phyloP scores from a whole-genome alignment of 2,888 invertebrate species.

The Megamerina dolium region DNA sequence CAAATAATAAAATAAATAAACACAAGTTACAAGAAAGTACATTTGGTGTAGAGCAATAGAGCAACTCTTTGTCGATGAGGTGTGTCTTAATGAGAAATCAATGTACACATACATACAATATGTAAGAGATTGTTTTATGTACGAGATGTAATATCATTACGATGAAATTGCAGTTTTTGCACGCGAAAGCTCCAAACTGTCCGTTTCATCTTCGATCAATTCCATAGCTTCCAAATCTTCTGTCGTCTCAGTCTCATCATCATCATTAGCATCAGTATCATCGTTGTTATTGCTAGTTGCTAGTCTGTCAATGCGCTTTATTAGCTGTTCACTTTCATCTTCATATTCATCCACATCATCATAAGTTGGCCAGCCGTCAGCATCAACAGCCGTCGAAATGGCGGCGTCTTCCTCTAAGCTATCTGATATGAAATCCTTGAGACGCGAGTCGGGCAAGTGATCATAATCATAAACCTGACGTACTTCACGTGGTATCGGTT shows the following conservation, averaged over 20 bases:
- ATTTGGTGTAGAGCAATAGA: slow-evolving; percentile 47
- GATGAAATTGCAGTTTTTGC: background rate
- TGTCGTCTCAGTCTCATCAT: slow-evolving; percentile 16
- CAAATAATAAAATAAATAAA: slow-evolving; percentile 7
- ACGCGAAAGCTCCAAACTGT: slow-evolving; percentile 4
- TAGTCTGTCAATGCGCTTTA: slow-evolving; percentile 36
- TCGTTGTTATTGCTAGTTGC: slow-evolving; percentile 32
- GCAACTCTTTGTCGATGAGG: too few relatives aligned
- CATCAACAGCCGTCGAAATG: slow-evolving; percentile 19
- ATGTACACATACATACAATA: too few relatives aligned
- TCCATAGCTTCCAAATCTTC: slow-evolving; percentile 18
- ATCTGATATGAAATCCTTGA: slow-evolving; percentile 17
- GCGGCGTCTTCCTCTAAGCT: slow-evolving; percentile 19
- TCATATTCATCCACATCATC: slow-evolving; percentile 9
- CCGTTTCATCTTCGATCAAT: slow-evolving; percentile 11
- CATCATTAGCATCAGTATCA: slow-evolving; percentile 28
- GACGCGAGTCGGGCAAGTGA: slow-evolving; percentile 43
- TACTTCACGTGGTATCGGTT: slow-evolving; percentile 35
- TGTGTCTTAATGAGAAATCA: too few relatives aligned
- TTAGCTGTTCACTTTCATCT: slow-evolving; percentile 26
- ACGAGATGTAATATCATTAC: too few relatives aligned
- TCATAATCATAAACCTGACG: slow-evolving; percentile 48
- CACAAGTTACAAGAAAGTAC: slow-evolving; percentile 18
- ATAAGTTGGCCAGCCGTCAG: slow-evolving; percentile 12
- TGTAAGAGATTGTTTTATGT: too few relatives aligned